A percentile compares a stretch with the other conserved stretches of the same genome.
Conservation (phyloP, 2,888 invertebrate genomes). For the Hemaris fuciformis region DNA sequence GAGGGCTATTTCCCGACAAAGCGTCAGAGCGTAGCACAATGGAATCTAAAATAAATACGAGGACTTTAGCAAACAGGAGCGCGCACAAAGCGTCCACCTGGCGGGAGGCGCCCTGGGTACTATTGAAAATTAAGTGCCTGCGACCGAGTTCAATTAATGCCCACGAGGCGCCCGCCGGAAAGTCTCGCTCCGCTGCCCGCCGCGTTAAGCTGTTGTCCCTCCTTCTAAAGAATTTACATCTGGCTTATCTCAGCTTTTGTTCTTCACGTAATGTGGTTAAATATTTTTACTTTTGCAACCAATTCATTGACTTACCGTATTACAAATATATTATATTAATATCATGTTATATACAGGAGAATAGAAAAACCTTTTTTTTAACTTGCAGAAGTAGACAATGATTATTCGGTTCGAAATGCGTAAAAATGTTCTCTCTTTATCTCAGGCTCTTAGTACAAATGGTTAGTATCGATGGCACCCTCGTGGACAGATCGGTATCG, state of each 20-base stretch:
- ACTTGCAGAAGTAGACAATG: not conserved
- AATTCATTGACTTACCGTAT: too few relatives aligned
- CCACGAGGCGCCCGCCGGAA: constrained; percentile 47
- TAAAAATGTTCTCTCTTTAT: constrained; percentile 6
- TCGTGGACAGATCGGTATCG: constrained; percentile 62
- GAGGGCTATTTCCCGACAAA: constrained; percentile 77
- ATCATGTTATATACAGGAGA: not conserved
- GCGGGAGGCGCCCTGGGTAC: constrained; percentile 45
- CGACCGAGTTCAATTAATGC: constrained; percentile 64
- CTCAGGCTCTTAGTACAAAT: not conserved
- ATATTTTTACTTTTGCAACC: too few relatives aligned
- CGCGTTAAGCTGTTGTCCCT: not conserved
- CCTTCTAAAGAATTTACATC: constrained; percentile 6
- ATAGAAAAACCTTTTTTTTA: not conserved
- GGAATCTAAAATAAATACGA: constrained; percentile 80
- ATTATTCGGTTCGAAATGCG: not conserved
- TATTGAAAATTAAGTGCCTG: constrained; percentile 69
- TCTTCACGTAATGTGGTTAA: not conserved
- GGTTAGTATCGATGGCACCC: constrained; percentile 36
- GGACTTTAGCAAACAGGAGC: constrained; percentile 76
- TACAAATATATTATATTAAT: not conserved
- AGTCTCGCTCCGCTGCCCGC: constrained; percentile 26
- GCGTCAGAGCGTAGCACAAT: constrained; percentile 72
- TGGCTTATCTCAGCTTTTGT: constrained; percentile 6
- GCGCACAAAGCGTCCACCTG: constrained; percentile 76